A percentile compares a stretch with the other conserved stretches of the same genome.
Conservation (phyloP, 2,113 vertebrate species). For the Cranoglanis bouderius region DNA sequence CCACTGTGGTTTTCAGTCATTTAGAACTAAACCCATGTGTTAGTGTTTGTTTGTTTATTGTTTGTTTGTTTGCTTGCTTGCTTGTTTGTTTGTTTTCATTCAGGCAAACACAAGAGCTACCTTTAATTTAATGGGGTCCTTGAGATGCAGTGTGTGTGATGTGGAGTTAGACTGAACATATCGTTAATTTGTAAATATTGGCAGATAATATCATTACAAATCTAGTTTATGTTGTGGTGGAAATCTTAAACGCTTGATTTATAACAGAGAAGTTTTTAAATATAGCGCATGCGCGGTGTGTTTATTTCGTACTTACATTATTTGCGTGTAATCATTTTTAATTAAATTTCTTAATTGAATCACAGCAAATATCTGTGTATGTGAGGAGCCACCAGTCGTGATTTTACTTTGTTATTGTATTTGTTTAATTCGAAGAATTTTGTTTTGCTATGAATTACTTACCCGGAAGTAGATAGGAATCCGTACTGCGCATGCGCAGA, state of each 20-base stretch:
- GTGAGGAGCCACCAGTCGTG: too few species aligned
- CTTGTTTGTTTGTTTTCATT: background rate
- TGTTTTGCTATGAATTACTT: background rate
- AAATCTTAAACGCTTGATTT: too few species aligned
- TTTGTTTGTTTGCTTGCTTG: too few species aligned
- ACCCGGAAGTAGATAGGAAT: background rate
- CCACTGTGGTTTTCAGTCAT: too few species aligned
- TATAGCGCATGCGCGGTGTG: background rate
- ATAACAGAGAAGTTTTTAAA: background rate
- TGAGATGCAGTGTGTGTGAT: background rate
- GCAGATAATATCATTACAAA: too few species aligned
- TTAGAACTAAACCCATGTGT: too few species aligned
- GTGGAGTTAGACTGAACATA: background rate
- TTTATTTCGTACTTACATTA: background rate
- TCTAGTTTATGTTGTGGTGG: too few species aligned
- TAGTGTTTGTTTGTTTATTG: too few species aligned
- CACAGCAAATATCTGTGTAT: too few species aligned
- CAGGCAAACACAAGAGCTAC: background rate
- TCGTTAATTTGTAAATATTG: too few species aligned
- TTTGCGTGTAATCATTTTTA: background rate
- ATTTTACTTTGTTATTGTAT: too few species aligned
- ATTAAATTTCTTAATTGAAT: too few species aligned
- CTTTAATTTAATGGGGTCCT: background rate
- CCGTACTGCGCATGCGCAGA: constrained; percentile 16
- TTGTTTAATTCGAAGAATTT: background rate